Conservation (phyloP, 37 sponge, comb jelly and placozoan species). For the Crambe crambe region DNA sequence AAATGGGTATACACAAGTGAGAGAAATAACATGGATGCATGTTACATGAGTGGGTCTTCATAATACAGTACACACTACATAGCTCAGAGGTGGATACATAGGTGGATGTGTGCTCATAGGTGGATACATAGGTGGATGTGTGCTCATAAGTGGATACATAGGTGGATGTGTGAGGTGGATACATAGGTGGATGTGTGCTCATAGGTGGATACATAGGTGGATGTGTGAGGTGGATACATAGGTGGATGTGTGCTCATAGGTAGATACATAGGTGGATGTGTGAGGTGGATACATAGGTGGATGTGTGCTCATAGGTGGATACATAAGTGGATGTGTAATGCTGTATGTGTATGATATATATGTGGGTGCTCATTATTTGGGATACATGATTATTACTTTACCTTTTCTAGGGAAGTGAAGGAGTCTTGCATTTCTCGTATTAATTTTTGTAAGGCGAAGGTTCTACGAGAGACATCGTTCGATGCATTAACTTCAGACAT, state of each 20-base stretch:
- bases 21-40: not conserved
- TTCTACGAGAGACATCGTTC: slow-evolving; percentile 63
- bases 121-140: no score
- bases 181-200: no score
- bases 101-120: no score
- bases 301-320: not conserved
- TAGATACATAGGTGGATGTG: not conserved
- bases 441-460: slow-evolving; percentile 31
- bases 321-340: not conserved
- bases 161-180: no score
- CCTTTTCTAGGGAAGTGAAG: slow-evolving; percentile 87
- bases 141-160: no score
- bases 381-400: not conserved
- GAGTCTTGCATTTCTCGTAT: slow-evolving; percentile 68
- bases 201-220: not conserved
- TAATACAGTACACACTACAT: no score
- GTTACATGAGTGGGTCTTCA: not conserved
- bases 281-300: not conserved
- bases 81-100: no score
- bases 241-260: not conserved
- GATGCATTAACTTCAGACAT: not conserved
- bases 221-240: not conserved
- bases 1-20: not conserved
- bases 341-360: not conserved
- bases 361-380: no score